These are phyloP conservation scores for Dicyrtoma fusca DNA, from an alignment of 2,888 invertebrate species.

Conservation along the genomic window DNA sequence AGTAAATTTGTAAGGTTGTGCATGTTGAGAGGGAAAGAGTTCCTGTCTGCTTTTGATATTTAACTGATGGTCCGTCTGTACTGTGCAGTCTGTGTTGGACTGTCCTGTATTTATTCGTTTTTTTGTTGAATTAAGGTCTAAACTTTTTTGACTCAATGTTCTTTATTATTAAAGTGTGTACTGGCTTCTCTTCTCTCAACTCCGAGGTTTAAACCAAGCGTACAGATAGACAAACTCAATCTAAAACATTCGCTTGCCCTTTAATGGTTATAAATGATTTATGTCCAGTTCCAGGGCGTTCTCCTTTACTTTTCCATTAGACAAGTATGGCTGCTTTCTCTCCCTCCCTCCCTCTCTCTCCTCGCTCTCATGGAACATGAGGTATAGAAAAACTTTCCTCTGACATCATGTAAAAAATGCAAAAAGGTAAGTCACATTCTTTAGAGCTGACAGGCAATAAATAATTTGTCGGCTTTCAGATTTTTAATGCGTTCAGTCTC, in stretches of 20 bases:
- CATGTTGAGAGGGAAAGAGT: conserved; percentile 3
- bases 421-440: conserved; percentile 32
- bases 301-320: conserved; percentile 18
- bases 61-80: conserved; percentile 10
- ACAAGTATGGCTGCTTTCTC: background rate
- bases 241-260: conserved; percentile 5
- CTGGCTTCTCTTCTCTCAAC: too few species aligned
- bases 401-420: conserved; percentile 16
- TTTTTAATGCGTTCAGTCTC: conserved; percentile 17
- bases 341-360: background rate
- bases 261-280: conserved; percentile 31
- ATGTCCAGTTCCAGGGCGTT: conserved; percentile 17
- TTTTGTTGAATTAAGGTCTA: too few species aligned
- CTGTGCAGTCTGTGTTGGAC: conserved; percentile 23
- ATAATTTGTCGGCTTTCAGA: conserved; percentile 13
- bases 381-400: conserved; percentile 1
- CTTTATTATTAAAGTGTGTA: too few species aligned
- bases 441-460: conserved; percentile 32
- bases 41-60: background rate
- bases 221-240: background rate
- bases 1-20: background rate
- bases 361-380: conserved; percentile 10
- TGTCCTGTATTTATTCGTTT: conserved; percentile 24
- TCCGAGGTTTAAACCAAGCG: background rate
- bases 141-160: too few species aligned